phyloP scores from a whole-genome alignment of 2,888 invertebrate species.

The Hanleya hanleyi region DNA sequence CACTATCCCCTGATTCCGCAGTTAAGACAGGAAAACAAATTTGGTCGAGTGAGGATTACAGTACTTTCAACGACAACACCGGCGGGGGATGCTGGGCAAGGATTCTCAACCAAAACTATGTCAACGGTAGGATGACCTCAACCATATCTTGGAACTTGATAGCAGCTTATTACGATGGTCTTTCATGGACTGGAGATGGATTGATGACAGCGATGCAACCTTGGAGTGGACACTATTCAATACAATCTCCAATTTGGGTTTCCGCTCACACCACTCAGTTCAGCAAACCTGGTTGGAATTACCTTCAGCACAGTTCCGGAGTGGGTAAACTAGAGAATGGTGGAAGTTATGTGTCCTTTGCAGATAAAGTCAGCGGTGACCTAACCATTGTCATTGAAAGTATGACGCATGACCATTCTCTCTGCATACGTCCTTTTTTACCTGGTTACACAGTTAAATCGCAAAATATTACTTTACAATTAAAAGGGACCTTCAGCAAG shows the following conservation, averaged over 20 bases:
- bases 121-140: constrained; percentile 72
- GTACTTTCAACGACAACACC: constrained; percentile 69
- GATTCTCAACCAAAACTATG: constrained; percentile 73
- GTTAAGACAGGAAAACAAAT: constrained; percentile 63
- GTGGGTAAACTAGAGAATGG: constrained; percentile 65
- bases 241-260: constrained; percentile 56
- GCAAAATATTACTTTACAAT: constrained; percentile 60
- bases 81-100: constrained; percentile 74
- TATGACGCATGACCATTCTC: constrained; percentile 69
- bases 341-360: constrained; percentile 70
- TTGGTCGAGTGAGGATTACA: constrained; percentile 74
- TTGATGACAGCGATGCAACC: constrained; percentile 62
- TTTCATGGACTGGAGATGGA: constrained; percentile 44
- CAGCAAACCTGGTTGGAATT: constrained; percentile 58
- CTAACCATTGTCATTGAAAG: constrained; percentile 73
- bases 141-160: constrained; percentile 64
- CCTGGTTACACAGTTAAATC: constrained; percentile 61
- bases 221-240: constrained; percentile 59
- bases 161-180: constrained; percentile 50
- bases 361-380: constrained; percentile 62
- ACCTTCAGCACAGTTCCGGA: constrained; percentile 60
- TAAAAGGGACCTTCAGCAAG: constrained; percentile 53
- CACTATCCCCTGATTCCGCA: constrained; percentile 47
- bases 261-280: constrained; percentile 67
- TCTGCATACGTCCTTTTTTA: constrained; percentile 65